Base-by-base conservation (phyloP, 2,113 vertebrate genomes). In the Misgurnus anguillicaudatus region DNA sequence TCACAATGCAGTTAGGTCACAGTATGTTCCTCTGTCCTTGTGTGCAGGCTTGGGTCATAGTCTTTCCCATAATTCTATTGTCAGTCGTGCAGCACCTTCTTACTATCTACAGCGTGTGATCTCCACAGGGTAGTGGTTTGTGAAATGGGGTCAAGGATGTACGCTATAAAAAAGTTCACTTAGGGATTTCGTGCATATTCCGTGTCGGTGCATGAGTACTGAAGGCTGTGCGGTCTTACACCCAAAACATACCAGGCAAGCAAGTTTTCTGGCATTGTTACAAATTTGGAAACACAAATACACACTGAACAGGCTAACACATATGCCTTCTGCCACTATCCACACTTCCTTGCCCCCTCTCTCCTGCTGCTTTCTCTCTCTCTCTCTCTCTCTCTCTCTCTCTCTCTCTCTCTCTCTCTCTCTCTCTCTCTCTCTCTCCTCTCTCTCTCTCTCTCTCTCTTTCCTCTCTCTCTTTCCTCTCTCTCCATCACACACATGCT, bases 321-420 rank as follows among this genome's bases (percentile, higher is more conserved):
- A 72, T 84, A 84, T 66, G 86, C 87, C 87, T 87, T 88, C 85
- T 90, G 88, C 87, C 71, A 85, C 51, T 71, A 71, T 67, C 74
- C 78, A 86, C 84, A 75, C 65, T 83, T 75, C 74, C 57, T 74
- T 51, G 39, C 78, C 63, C 80, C 83, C 85, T 77, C 75, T 79
- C 80, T 74, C 61, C 71, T 36, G 38, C 72, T 53, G 48, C 51
- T 48, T 31, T 31, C 2, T 31, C 24, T 31, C 24, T 31, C 24
- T 24, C 24, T 24, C 24, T 2, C 24, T 24, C 24, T 24, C 24
- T 24, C 24, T 24, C 24, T 53, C 14, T 76, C 24, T 39, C 82
- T 86, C 80, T 79, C 71, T 78, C 45, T 48, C 60, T 17, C 64
- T 47, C 82, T 17, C 77, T 68, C 31, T n/a, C 36, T 42, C 45